Percentiles rank a stretch among this genome's conserved stretches.
phyloP scores from a whole-genome alignment of 2,888 invertebrate genomes.

The Stenodema calcarata region DNA sequence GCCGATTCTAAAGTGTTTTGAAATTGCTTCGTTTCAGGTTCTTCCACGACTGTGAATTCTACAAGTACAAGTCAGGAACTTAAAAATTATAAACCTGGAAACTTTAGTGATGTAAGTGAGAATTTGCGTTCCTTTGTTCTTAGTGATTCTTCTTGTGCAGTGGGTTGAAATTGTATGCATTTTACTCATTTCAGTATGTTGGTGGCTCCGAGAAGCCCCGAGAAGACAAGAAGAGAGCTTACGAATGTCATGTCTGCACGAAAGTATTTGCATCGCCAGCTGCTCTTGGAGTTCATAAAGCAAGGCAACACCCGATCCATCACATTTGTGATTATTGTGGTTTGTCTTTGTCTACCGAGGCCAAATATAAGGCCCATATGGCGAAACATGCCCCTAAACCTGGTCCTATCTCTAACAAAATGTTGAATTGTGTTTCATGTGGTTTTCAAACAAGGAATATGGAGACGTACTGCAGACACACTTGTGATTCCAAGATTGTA shows the following conservation, averaged over 20 bases:
- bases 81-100: not conserved
- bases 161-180: not conserved
- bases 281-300: constrained; percentile 50
- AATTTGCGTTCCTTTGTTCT: not conserved
- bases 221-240: constrained; percentile 42
- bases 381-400: constrained; percentile 17
- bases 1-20: not conserved
- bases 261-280: constrained; percentile 48
- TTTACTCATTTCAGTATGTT: not conserved
- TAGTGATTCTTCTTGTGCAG: not conserved
- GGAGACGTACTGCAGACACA: constrained; percentile 52
- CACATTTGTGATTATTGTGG: constrained; percentile 45
- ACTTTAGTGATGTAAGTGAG: not conserved
- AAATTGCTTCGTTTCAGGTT: not conserved
- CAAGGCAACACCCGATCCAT: constrained; percentile 40
- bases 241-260: constrained; percentile 46
- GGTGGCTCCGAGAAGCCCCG: not conserved
- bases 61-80: not conserved
- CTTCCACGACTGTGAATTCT: not conserved
- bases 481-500: constrained; percentile 50
- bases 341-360: constrained; percentile 41
- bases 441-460: constrained; percentile 52
- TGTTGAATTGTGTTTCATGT: constrained; percentile 50
- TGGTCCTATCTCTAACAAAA: constrained; percentile 22
- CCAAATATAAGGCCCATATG: constrained; percentile 43